phyloP scores from a whole-genome alignment of 2,888 invertebrate genomes.

The Coleophora flavipennella region DNA sequence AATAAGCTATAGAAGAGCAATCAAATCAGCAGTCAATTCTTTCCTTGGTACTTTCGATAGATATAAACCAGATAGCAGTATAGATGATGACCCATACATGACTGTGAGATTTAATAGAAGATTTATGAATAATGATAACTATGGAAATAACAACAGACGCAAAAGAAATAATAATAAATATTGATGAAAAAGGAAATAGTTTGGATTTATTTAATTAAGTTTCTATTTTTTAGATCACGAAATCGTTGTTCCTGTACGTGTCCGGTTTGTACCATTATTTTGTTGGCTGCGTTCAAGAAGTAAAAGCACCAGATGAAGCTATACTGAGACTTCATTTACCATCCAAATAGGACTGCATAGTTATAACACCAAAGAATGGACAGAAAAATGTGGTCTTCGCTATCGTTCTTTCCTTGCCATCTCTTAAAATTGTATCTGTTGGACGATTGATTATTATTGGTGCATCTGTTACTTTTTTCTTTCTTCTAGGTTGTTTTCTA shows the following conservation, averaged over 20 bases:
- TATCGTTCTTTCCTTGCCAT: slow-evolving; percentile 14
- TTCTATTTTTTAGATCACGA: too few relatives aligned
- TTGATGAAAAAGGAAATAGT: too few relatives aligned
- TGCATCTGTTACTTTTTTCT: slow-evolving; percentile 7
- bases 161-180: too few relatives aligned
- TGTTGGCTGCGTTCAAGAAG: too few relatives aligned
- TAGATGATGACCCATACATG: slow-evolving; percentile 53
- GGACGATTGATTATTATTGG: not conserved
- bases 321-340: too few relatives aligned
- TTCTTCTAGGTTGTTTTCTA: slow-evolving; percentile 13
- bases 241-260: too few relatives aligned
- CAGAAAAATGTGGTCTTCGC: slow-evolving; percentile 43
- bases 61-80: slow-evolving; percentile 38
- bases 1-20: slow-evolving; percentile 48
- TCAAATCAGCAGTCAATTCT: slow-evolving; percentile 42
- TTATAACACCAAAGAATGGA: slow-evolving; percentile 47
- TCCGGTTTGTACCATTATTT: too few relatives aligned
- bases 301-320: too few relatives aligned
- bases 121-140: slow-evolving; percentile 25
- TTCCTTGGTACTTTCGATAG: slow-evolving; percentile 52
- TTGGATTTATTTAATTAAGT: too few relatives aligned
- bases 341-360: slow-evolving; percentile 31
- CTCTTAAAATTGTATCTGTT: slow-evolving; percentile 1
- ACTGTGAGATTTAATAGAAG: slow-evolving; percentile 50
- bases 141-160: too few relatives aligned